A percentile compares a stretch with the other conserved stretches of the same genome.
phyloP scores from a whole-genome alignment of 2,113 vertebrate genomes.

The Asarcornis scutulata region DNA sequence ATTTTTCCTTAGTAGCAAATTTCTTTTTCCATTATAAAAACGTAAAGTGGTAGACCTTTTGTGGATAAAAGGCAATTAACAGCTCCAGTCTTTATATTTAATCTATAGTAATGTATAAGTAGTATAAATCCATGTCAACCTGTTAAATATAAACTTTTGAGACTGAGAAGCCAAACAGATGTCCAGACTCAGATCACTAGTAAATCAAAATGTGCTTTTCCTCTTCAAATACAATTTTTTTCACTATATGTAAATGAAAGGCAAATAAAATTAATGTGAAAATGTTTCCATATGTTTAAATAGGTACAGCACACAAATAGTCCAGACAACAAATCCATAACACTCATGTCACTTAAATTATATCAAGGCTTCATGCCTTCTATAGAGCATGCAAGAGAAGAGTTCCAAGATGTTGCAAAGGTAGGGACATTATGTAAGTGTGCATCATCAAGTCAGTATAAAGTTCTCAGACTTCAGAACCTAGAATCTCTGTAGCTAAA shows the following conservation, averaged over 20 bases:
- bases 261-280: neutral
- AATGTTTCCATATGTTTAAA: neutral
- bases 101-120: neutral
- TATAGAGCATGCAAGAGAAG: neutral
- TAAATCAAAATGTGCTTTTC: neutral
- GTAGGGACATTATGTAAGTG: neutral
- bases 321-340: too few species aligned
- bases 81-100: neutral
- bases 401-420: neutral
- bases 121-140: neutral
- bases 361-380: neutral
- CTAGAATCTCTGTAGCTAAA: neutral
- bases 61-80: neutral
- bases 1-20: neutral
- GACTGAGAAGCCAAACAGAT: neutral
- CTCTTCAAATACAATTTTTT: neutral
- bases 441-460: neutral
- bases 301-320: neutral
- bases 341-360: neutral
- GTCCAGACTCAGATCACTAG: neutral
- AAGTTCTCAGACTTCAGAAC: neutral
- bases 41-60: neutral
- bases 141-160: neutral
- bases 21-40: neutral
- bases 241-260: neutral